Evolutionary conservation across 92 coral and sea anemone species (phyloP), one percentile per base, ranked within the genome.

Genomic region (Zoanthus sociatus): DNA sequence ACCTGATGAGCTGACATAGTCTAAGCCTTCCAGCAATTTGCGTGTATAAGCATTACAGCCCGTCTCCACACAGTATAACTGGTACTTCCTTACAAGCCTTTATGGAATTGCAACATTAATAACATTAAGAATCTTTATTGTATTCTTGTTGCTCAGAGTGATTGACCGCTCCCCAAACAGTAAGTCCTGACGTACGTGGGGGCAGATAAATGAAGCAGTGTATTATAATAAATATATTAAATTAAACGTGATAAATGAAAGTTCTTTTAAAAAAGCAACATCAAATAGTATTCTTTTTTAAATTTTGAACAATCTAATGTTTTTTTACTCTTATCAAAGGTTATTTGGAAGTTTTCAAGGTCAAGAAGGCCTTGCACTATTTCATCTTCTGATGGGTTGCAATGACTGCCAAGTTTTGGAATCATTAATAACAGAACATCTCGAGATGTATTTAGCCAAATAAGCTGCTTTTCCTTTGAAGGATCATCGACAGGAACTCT

Each of bases 61-160:
- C 37, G 86, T 50, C 86, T 87, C 90, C 14, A 71, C 86, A 33
- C 90, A 87, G 63, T 78, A 87, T 10, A 74, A 45, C 48, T 64
- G 73, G 78, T 87, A 79, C 78, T 87, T 86, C 78, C 31, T 87
- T 20, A 87, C 90, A 13, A 87, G 86, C 75, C 91, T 78, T 51
- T 87, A 81, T 87, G 90, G 86, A 69, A 79, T 47, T 51, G 71
- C 67, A 0, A 84, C 71, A 6, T 86, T 7, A 51, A 87, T 78
- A 44, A 87, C 79, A 74, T 87, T 87, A 16, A 86, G 86, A 14
- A 87, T 76, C 82, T 87, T 78, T 14, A 87, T 78, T 30, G 85
- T 87, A 10, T 87, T 51, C 31, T 73, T 86, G 78, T 69, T 56
- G 56, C 73, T 42, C 71, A 87, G 60, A 4, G 48, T 72, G 48